phyloP scores from a whole-genome alignment of 2,888 invertebrate species.

The Cistogaster globosa region DNA sequence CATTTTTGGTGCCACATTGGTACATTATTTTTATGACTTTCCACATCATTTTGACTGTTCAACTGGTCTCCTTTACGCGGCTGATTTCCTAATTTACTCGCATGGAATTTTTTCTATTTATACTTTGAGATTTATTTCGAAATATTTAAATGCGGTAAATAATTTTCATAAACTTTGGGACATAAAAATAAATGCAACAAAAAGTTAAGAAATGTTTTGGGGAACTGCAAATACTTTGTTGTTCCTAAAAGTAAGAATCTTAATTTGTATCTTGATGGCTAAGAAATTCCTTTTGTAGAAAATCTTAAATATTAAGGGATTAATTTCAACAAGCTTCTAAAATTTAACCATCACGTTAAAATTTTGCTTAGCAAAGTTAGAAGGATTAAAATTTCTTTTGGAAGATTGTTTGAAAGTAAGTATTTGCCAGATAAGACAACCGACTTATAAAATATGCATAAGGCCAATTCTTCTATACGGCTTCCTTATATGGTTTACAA shows the following conservation, averaged over 20 bases:
- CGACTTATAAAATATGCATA: neutral
- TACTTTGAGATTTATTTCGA: no score
- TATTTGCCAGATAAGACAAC: neutral
- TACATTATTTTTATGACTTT: no score
- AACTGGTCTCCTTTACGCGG: no score
- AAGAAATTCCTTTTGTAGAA: constrained; percentile 4
- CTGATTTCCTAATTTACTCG: no score
- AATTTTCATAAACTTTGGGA: no score
- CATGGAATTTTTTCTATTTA: no score
- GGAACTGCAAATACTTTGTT: no score
- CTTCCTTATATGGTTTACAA: neutral
- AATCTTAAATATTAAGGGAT: constrained; percentile 12
- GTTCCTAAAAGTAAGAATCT: constrained; percentile 9
- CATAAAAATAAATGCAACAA: no score
- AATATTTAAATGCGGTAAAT: no score
- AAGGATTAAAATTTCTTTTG: neutral
- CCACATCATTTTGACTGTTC: no score
- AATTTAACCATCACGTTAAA: constrained; percentile 21
- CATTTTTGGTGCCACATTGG: no score
- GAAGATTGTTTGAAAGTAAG: neutral
- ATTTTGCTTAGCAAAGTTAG: neutral
- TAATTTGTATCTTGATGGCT: neutral
- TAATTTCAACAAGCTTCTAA: neutral
- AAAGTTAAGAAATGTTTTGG: no score
- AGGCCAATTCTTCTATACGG: neutral